phyloP scores from a whole-genome alignment of 2,888 invertebrate species.

The Meandrusa payeni region DNA sequence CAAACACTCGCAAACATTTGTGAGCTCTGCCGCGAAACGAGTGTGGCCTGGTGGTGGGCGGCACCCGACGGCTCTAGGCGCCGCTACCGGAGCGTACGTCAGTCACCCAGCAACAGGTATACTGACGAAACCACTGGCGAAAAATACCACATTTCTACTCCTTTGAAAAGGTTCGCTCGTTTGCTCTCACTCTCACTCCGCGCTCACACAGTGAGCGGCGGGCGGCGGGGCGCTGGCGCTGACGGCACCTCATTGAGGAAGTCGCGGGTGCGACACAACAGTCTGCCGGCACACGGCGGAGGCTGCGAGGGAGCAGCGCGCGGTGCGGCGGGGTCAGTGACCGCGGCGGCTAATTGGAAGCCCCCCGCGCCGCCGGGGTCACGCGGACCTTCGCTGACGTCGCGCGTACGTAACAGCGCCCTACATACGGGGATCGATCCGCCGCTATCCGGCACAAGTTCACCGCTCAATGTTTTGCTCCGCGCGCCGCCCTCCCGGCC shows the following conservation, averaged over 20 bases:
- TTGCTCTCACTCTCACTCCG: no score
- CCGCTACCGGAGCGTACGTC: no score
- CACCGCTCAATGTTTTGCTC: conserved; percentile 32
- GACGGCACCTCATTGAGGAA: no score
- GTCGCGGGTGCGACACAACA: not conserved
- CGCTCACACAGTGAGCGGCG: no score
- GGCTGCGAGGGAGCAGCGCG: conserved; percentile 34
- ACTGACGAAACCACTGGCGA: no score
- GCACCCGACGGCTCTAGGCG: no score
- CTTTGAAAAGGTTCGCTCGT: no score
- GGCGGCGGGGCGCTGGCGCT: not conserved
- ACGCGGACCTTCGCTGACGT: conserved; percentile 63
- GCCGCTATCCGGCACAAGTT: conserved; percentile 60
- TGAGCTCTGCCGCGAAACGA: no score
- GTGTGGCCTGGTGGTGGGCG: no score
- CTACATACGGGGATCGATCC: conserved; percentile 70
- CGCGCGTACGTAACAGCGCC: conserved; percentile 49
- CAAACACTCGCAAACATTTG: no score
- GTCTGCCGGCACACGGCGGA: conserved; percentile 30
- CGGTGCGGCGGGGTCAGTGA: conserved; percentile 54
- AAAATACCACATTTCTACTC: no score
- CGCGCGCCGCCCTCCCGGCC: not conserved
- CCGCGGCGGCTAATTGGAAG: conserved; percentile 68
- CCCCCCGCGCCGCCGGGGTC: conserved; percentile 41
- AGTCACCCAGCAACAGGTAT: no score